Base-by-base conservation (phyloP, 1,140 invertebrate genomes). In the Ostrea edulis region DNA sequence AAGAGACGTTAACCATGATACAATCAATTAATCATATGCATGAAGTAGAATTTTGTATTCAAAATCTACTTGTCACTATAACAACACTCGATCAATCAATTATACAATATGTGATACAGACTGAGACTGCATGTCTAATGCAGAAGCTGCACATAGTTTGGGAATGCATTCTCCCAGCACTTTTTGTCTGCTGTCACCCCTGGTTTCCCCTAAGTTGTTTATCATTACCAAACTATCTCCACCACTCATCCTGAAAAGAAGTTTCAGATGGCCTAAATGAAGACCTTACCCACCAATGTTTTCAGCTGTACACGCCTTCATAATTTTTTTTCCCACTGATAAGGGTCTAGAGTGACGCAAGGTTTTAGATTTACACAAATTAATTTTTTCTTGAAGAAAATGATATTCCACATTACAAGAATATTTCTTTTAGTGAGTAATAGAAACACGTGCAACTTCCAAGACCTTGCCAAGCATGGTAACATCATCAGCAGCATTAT, bases 401-500 rank as follows among this genome's bases (percentile, higher is more conserved):
- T 77, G 71, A 14, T n/a, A 29, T 29, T 77, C 22, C 2, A n/a
- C 25, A 77, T 77, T 14, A n/a, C 25, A 77, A 7, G 71, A 77
- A 29, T 77, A 12, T 77, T 77, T 77, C 25, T 29, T 44, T 2
- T n/a, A 77, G 35, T 77, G 17, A 17, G 55, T 17, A 77, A 77
- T 22, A 77, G 22, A 29, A 12, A 22, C 52, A 52, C 51, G 17
- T 82, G 5, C 44, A 82, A 17, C 4, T 82, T 82, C 7, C 3
- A 82, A 7, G 17, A 82, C 52, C 52, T 82, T 22, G 25, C 25
- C 52, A 51, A 82, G 52, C 81, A 82, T 82, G 44, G 9, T 44
- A n/a, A 82, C 81, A 82, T 52, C 81, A 52, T 82, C 81, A n/a
- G 17, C 20, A 82, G 81, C 81, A 54, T 82, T 54, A 82, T 82